Evolutionary conservation across 2,113 vertebrate genomes (phyloP).

Genomic region (Bubo scandiacus): DNA sequence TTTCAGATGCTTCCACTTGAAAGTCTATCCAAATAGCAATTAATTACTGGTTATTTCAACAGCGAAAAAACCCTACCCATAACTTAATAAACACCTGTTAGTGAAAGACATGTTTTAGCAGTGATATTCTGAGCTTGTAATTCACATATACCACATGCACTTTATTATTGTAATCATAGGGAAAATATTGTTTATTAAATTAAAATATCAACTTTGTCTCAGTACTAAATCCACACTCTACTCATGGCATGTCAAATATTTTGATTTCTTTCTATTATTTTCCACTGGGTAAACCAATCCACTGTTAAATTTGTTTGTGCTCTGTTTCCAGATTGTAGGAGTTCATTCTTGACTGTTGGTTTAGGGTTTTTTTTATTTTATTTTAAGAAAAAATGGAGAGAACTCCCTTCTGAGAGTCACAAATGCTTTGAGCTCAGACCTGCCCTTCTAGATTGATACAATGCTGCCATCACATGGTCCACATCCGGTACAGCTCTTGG

Average conservation of each 20-base stretch:
- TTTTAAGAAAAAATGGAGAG: background rate
- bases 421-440: background rate
- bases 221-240: background rate
- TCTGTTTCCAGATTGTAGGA: background rate
- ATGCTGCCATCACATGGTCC: constrained; percentile 72
- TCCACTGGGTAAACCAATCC: background rate
- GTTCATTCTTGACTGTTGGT: background rate
- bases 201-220: background rate
- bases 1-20: constrained; percentile 5
- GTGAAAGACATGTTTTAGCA: background rate
- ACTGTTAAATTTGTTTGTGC: background rate
- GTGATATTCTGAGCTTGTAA: background rate
- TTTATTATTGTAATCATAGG: background rate
- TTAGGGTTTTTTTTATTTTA: no score
- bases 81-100: background rate
- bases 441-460: background rate
- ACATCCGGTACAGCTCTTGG: fast-evolving
- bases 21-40: constrained; percentile 37
- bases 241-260: background rate
- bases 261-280: background rate
- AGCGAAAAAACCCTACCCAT: background rate
- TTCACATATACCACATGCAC: background rate
- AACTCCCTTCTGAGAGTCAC: background rate
- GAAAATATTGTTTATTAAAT: background rate
- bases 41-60: constrained; percentile 38